Percentiles rank a stretch among this genome's conserved stretches.
Conservation (phyloP, 2,113 vertebrate species). For the Typhlomys cinereus region DNA sequence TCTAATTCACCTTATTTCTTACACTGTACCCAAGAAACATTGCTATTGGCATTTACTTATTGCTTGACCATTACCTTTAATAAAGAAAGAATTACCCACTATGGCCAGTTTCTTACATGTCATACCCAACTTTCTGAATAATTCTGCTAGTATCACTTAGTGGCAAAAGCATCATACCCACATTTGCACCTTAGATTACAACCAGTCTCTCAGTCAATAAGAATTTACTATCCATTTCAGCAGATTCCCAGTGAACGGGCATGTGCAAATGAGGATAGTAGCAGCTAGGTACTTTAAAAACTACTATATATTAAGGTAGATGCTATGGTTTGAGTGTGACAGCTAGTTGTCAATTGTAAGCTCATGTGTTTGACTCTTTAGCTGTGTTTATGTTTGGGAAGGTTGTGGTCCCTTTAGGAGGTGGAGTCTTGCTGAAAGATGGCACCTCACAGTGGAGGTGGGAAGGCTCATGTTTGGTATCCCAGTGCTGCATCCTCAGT, state of each 20-base stretch:
- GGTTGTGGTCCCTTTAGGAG: too few species aligned
- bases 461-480: too few species aligned
- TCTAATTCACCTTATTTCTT: neutral
- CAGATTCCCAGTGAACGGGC: neutral
- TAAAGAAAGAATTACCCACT: slow-evolving; percentile 18
- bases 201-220: slow-evolving; percentile 11
- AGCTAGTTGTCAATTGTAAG: too few species aligned
- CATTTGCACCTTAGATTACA: neutral
- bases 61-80: slow-evolving; percentile 4
- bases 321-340: too few species aligned
- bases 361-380: too few species aligned
- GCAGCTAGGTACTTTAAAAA: neutral
- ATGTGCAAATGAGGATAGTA: neutral
- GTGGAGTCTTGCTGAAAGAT: too few species aligned
- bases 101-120: neutral
- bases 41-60: neutral
- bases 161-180: slow-evolving; percentile 16
- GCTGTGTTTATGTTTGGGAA: too few species aligned
- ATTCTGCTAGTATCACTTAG: slow-evolving; percentile 50
- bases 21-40: slow-evolving; percentile 20
- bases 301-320: neutral
- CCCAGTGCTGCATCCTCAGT: too few species aligned
- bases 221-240: neutral
- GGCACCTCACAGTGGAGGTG: too few species aligned
- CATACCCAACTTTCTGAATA: slow-evolving; percentile 41